Base-by-base conservation (phyloP, 2,888 invertebrate genomes). In the Craniophora ligustri region DNA sequence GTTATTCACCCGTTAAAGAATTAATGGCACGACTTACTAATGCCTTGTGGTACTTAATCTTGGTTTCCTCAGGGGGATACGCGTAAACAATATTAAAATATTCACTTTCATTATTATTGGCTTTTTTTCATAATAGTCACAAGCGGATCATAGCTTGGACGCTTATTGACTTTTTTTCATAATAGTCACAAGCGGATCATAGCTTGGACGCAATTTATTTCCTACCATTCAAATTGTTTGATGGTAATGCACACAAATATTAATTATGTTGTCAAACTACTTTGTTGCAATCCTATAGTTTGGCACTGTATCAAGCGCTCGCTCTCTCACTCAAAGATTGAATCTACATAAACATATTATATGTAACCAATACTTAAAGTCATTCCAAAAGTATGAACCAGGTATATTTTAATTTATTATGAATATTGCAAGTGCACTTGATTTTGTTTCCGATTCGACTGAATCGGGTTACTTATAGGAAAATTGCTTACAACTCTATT, bases 1-100 rank as follows among this genome's bases (percentile, higher is more conserved):
- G 89, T 86, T 83, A 78, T 90, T 91, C 88, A 91, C 90, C 91
- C 81, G 76, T 83, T 79, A 77, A 81, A 80, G 86, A 89, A 88
- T 87, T 88, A 90, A 91, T 89, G 85, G 86, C 80, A 69, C 70
- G 82, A 79, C 81, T 83, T 78, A 75, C 78, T 84, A 84, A 82
- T 82, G 81, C 84, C 79, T 86, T 79, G 74, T 78, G 78, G 81
- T 80, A 78, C 83, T 88, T 82, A 82, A 84, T 84, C 82, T 85
- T 79, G 73, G 79, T 84, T 85, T 81, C 81, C 80, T 74, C 72
- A 67, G 72, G 72, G 68, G 64, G 70, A 63, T 66, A 73, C 75
- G 65, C 80, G 79, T 80, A 77, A 82, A 85, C 79, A 78, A 78
- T 75, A 76, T 70, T 73, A 77, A 79, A 73, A 73, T 69, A 56